Base-by-base conservation (phyloP, 1,140 invertebrate species). In the Potamilus streckersoni region DNA sequence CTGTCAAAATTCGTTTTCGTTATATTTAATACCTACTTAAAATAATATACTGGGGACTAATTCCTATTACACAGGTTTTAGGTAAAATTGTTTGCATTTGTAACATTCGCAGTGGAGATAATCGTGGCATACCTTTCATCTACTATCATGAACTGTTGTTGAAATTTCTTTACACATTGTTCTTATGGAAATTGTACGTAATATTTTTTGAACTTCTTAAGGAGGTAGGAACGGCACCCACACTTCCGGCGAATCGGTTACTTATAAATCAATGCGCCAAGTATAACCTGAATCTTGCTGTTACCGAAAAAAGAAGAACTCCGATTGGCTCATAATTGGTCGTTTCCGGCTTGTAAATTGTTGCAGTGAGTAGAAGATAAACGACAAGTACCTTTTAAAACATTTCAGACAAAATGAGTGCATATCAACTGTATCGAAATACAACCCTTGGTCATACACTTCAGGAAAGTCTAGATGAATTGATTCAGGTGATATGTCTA, bases 371-470 rank as follows among this genome's bases (percentile, higher is more conserved):
- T 31, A 57, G 27, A 11, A 63, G 58, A 49, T 27, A 59, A 31
- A 58, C 31, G 19, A 63, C 23, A 49, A 49, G 38, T 49, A 6
- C 4, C 38, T 49, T 2, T 49, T 49, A 49, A 11, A 49, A 49
- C 4, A 49, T 49, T 49, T 49, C 6, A 49, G 38, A 49, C 31
- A 81, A 71, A 31, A 88, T 88, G 87, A 87, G 85, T 79, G 63
- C 74, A n/a, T 89, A 99, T 92, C 97, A 99, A 91, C 91, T 99
- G 20, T 99, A 99, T 89, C 93, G 98, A 90, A 98, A 98, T 86
- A 99, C 98, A 19, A 99, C 98, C 2, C 92, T 99, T 77, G 98
- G 98, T 0, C 96, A 97, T 88, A 98, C 97, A 2, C 90, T 99
- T 66, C 97, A 99, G 90, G 97, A 99, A 91, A 97, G 95, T 89